phyloP scores from a whole-genome alignment of 2,888 invertebrate species.

The Cataglyphis cursor region DNA sequence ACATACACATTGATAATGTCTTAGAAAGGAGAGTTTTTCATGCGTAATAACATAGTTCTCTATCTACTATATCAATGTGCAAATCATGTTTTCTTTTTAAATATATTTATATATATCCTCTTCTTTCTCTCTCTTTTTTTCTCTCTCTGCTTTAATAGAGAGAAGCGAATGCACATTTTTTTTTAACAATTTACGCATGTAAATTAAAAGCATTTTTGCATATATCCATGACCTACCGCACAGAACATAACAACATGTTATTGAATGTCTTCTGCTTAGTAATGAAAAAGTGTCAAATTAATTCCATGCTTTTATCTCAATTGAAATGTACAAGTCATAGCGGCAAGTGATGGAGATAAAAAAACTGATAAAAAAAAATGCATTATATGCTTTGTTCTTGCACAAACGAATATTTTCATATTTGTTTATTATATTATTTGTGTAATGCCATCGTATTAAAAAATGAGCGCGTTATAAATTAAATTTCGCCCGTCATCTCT shows the following conservation, averaged over 20 bases:
- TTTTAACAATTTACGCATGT: background rate
- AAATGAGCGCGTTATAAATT: conserved; percentile 26
- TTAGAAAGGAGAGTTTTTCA: background rate
- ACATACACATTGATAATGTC: background rate
- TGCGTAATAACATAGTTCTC: background rate
- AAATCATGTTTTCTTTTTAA: background rate
- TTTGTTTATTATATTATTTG: conserved; percentile 46
- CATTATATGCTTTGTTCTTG: no score
- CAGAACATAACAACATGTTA: background rate
- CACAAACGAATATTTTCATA: background rate
- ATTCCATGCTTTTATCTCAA: background rate
- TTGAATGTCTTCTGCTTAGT: background rate
- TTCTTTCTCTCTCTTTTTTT: no score
- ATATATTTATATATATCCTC: no score
- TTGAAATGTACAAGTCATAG: background rate
- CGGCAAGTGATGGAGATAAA: background rate
- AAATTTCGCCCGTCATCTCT: background rate
- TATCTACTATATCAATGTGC: background rate
- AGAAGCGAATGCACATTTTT: background rate
- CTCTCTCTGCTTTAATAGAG: background rate
- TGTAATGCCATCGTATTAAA: conserved; percentile 2
- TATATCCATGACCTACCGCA: background rate
- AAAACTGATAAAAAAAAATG: background rate
- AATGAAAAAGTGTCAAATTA: background rate
- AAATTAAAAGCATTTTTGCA: background rate